A percentile compares a stretch with the other conserved stretches of the same genome.
Evolutionary conservation across 2,797 vertebrate genomes (phyloP).

Genomic region (Hylomyscus alleni): DNA sequence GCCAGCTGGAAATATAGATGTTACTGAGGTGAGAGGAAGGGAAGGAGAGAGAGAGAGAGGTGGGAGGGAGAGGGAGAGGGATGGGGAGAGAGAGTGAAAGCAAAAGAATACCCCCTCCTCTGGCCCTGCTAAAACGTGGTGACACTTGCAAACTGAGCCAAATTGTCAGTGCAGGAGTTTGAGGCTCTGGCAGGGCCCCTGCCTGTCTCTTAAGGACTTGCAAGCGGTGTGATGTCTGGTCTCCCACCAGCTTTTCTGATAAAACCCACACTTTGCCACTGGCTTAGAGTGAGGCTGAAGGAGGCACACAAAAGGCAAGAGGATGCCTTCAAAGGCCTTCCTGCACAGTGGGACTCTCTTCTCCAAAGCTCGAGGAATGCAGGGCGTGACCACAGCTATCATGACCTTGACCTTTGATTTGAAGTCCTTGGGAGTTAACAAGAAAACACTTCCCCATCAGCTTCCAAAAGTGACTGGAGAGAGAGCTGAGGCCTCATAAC

Average conservation of each 20-base stretch:
- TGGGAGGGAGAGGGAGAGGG: not conserved
- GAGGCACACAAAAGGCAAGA: not conserved
- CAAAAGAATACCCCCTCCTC: not conserved
- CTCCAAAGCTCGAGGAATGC: not conserved
- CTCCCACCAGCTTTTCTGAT: not conserved
- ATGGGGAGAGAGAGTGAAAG: not conserved
- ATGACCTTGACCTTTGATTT: not conserved
- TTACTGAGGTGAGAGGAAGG: not conserved
- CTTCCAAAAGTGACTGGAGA: not conserved
- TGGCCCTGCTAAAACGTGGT: not conserved
- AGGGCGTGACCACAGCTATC: fast-evolving
- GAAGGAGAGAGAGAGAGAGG: not conserved
- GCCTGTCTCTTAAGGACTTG: fast-evolving
- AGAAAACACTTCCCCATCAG: not conserved
- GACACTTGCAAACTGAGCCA: not conserved
- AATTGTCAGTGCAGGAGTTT: not conserved
- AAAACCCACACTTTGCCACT: not conserved
- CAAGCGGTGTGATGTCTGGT: not conserved
- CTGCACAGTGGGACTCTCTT: not conserved
- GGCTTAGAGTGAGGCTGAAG: fast-evolving
- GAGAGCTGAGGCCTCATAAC: not conserved
- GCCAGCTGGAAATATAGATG: constrained; percentile 79
- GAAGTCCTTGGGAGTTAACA: not conserved
- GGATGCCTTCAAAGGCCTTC: not conserved
- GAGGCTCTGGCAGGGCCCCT: fast-evolving